phyloP scores from a whole-genome alignment of 2,113 vertebrate genomes.

The Progne subis region DNA sequence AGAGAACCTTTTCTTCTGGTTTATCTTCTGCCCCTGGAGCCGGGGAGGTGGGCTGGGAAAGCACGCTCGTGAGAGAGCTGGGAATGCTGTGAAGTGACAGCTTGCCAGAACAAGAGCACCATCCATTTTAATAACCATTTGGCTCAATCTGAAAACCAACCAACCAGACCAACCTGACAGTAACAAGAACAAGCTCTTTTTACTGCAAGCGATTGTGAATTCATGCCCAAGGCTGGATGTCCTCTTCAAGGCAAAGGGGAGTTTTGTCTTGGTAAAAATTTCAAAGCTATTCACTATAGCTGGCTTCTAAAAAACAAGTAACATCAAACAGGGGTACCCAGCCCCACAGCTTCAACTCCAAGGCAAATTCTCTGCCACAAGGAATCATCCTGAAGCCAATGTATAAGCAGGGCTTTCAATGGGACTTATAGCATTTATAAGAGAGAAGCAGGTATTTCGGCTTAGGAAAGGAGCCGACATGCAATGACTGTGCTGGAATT shows the following conservation, averaged over 20 bases:
- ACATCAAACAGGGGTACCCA: conserved; percentile 26
- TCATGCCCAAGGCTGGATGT: conserved; percentile 50
- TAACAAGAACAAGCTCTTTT: conserved; percentile 60
- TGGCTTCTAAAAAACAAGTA: not conserved
- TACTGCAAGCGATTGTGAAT: conserved; percentile 27
- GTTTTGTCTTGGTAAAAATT: conserved; percentile 50
- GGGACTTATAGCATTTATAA: not conserved
- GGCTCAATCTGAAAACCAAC: conserved; percentile 66
- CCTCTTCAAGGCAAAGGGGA: conserved; percentile 51
- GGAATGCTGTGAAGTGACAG: conserved; percentile 21
- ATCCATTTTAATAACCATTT: conserved; percentile 69
- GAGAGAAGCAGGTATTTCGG: not conserved
- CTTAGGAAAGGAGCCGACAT: not conserved
- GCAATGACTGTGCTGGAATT: not conserved
- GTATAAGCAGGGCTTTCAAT: not conserved
- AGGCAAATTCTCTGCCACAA: not conserved
- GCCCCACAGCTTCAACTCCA: not conserved
- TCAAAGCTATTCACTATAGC: conserved; percentile 3
- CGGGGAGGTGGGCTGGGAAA: not conserved
- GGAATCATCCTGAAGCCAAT: not conserved
- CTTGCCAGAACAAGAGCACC: conserved; percentile 57
- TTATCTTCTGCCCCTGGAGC: conserved; percentile 40
- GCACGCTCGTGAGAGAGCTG: not conserved
- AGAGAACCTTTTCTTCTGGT: conserved; percentile 27
- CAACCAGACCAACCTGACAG: conserved; percentile 58